These are phyloP conservation scores for Chironomus riparius DNA, from an alignment of 2,888 invertebrate species.

Conservation along the genomic window DNA sequence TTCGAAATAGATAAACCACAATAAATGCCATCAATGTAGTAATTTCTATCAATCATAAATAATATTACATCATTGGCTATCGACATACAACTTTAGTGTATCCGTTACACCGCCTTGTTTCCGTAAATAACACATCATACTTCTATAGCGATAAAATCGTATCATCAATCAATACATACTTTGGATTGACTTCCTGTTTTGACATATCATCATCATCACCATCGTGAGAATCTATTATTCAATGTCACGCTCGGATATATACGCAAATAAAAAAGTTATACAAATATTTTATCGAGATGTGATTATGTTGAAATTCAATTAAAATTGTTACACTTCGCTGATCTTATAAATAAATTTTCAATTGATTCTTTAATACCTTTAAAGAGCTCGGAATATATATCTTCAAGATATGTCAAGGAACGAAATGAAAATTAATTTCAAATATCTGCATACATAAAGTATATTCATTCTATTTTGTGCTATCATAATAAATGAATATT, in stretches of 20 bases:
- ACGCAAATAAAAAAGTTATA: not conserved
- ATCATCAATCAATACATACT: slow-evolving; percentile 17
- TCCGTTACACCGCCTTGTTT: not conserved
- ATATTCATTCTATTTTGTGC: not conserved
- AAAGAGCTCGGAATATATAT: too few species aligned
- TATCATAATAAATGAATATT: not conserved
- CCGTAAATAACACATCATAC: not conserved
- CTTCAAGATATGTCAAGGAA: too few species aligned
- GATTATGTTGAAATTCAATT: too few species aligned
- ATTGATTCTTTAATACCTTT: too few species aligned
- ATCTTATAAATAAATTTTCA: too few species aligned
- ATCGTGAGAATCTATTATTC: not conserved
- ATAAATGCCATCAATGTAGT: slow-evolving; percentile 1
- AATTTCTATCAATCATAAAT: slow-evolving; percentile 15
- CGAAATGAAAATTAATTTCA: not conserved
- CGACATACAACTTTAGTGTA: not conserved
- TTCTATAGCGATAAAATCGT: not conserved
- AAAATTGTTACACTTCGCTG: too few species aligned
- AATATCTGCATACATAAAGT: not conserved
- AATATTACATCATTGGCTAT: not conserved
- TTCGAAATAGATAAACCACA: not conserved
- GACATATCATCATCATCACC: not conserved
- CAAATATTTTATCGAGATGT: too few species aligned
- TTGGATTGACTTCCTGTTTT: not conserved
- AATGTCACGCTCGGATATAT: not conserved